Conservation (phyloP, 2,888 invertebrate species). For the Eulithis testata region DNA sequence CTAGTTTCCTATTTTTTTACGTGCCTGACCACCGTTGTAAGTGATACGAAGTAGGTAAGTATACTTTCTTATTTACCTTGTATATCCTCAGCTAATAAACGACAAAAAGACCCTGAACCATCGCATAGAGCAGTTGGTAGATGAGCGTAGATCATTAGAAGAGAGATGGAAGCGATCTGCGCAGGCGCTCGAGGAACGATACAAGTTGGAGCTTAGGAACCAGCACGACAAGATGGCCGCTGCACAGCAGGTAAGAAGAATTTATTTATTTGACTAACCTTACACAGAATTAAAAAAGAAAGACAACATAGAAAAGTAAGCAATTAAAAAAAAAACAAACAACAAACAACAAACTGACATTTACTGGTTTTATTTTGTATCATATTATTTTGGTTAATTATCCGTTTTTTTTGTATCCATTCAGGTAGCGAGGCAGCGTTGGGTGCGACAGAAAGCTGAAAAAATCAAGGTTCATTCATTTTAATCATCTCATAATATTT, state of each 20-base stretch:
- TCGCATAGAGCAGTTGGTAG: conserved; percentile 88
- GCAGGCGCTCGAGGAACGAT: conserved; percentile 89
- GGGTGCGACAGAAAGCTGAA: conserved; percentile 93
- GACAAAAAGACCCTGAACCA: conserved; percentile 92
- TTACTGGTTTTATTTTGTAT: too few species aligned
- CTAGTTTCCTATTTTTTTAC: too few species aligned
- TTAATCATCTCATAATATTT: conserved; percentile 8
- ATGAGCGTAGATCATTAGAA: conserved; percentile 87
- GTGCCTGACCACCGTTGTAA: too few species aligned
- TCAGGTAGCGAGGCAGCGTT: conserved; percentile 86
- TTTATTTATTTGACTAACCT: too few species aligned
- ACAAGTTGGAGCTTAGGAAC: conserved; percentile 89
- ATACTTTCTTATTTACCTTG: too few species aligned
- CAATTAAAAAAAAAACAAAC: too few species aligned
- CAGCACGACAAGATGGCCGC: conserved; percentile 91
- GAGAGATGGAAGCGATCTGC: conserved; percentile 86
- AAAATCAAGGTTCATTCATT: conserved; percentile 88
- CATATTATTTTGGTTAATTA: conserved; percentile 16
- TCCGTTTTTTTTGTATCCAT: conserved; percentile 38
- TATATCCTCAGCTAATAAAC: conserved; percentile 85
- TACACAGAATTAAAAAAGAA: too few species aligned
- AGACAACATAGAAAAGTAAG: too few species aligned
- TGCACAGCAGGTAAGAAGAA: conserved; percentile 86
- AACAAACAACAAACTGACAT: too few species aligned
- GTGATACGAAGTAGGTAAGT: too few species aligned